Conservation (phyloP, 2,113 vertebrate species). For the Petromus typicus region DNA sequence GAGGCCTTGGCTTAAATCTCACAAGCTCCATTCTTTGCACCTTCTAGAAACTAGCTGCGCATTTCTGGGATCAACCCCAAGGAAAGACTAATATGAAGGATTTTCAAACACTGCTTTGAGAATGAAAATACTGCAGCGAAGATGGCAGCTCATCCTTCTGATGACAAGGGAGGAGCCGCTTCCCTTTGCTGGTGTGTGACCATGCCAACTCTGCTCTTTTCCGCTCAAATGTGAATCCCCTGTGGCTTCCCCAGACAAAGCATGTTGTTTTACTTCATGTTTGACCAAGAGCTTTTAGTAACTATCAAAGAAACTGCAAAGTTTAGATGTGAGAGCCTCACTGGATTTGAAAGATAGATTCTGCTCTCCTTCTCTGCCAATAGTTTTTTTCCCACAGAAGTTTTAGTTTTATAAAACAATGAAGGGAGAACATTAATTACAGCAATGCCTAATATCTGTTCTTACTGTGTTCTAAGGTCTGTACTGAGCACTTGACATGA, state of each 20-base stretch:
- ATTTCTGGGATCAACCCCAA: conserved; percentile 34
- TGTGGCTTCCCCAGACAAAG: not conserved
- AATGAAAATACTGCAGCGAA: not conserved
- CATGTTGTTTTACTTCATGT: not conserved
- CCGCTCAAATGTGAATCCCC: not conserved
- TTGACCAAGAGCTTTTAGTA: conserved; percentile 15
- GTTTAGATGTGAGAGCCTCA: not conserved
- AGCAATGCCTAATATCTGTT: not conserved
- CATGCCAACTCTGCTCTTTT: not conserved
- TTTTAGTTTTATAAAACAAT: not conserved
- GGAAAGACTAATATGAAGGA: not conserved
- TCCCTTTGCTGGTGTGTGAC: not conserved
- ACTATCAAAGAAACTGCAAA: conserved; percentile 2
- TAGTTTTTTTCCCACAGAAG: not conserved
- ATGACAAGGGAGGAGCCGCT: not conserved
- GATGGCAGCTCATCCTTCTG: not conserved
- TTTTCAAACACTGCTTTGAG: conserved; percentile 22
- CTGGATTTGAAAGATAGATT: not conserved
- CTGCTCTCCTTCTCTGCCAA: conserved; percentile 40
- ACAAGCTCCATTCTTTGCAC: not conserved
- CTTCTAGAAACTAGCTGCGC: not conserved
- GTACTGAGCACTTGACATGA: not conserved
- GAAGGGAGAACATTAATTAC: not conserved
- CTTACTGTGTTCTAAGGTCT: not conserved
- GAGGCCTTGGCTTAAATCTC: not conserved